phyloP scores from a whole-genome alignment of 2,888 invertebrate genomes.

The Disparrhopalites patrizii region DNA sequence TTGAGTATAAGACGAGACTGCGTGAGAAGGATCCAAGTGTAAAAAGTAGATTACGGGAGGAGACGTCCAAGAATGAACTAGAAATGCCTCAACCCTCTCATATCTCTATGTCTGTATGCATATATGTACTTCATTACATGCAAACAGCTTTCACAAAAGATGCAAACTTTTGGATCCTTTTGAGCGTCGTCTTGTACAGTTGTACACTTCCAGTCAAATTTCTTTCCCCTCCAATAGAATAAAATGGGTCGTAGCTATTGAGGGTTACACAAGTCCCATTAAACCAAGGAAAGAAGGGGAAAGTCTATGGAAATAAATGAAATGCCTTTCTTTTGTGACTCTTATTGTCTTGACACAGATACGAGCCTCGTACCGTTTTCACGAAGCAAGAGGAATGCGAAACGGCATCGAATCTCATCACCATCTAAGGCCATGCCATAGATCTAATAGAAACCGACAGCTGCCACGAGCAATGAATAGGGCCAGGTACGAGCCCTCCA shows the following conservation, averaged over 20 bases:
- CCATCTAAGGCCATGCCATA: slow-evolving; percentile 5
- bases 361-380: slow-evolving; percentile 37
- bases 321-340: background rate
- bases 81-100: too few species aligned
- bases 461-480: slow-evolving; percentile 7
- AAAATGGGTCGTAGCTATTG: background rate
- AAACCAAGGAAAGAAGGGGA: background rate
- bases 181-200: too few species aligned
- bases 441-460: slow-evolving; percentile 1
- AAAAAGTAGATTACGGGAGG: too few species aligned
- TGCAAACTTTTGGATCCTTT: too few species aligned
- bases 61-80: too few species aligned
- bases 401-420: slow-evolving; percentile 8
- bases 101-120: too few species aligned
- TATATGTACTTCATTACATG: too few species aligned
- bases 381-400: slow-evolving; percentile 22
- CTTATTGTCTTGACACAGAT: slow-evolving; percentile 20
- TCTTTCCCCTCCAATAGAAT: too few species aligned
- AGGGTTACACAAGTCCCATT: background rate
- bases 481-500: background rate
- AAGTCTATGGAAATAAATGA: background rate
- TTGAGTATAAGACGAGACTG: too few species aligned
- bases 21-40: too few species aligned
- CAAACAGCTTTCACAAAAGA: too few species aligned
- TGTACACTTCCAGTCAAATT: too few species aligned